These are phyloP conservation scores for Zoroaster sp. DNA, from an alignment of 53 echinoderm and acorn worm genomes.

Conservation along the genomic window DNA sequence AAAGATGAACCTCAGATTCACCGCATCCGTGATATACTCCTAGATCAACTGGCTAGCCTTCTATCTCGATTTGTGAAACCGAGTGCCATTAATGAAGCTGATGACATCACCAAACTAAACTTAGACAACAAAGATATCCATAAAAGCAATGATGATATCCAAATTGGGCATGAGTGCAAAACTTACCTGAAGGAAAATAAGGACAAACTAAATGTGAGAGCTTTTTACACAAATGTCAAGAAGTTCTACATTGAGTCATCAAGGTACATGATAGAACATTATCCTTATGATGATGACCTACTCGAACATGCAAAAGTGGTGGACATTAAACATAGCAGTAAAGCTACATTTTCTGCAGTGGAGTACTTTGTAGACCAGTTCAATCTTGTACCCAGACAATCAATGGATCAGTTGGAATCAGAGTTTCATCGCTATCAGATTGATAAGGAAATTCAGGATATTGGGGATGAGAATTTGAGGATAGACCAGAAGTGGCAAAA, in stretches of 20 bases:
- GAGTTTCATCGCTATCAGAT: conserved; percentile 44
- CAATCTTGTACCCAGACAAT: not conserved
- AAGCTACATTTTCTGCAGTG: conserved; percentile 42
- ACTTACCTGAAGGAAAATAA: conserved; percentile 23
- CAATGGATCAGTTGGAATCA: conserved; percentile 60
- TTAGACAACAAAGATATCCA: conserved; percentile 20
- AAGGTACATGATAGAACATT: conserved; percentile 48
- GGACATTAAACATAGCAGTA: conserved; percentile 18
- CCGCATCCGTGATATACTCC: conserved; percentile 36
- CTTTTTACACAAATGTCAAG: conserved; percentile 25
- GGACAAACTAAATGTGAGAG: conserved; percentile 4
- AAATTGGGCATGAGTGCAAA: conserved; percentile 40
- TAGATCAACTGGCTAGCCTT: conserved; percentile 36
- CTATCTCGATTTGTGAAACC: conserved; percentile 49
- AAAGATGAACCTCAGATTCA: conserved; percentile 55
- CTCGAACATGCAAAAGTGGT: conserved; percentile 39
- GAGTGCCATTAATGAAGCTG: not conserved
- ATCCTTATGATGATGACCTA: conserved; percentile 56
- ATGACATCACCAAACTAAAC: conserved; percentile 43
- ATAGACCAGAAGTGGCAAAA: conserved; percentile 50
- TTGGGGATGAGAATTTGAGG: not conserved
- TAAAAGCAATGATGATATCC: conserved; percentile 20
- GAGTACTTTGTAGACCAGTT: conserved; percentile 56
- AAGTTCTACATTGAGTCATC: conserved; percentile 19
- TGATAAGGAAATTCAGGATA: conserved; percentile 14